A percentile compares a stretch with the other conserved stretches of the same genome.
These are phyloP conservation scores for Lepus timidus DNA, from an alignment of 2,113 vertebrate genomes.

Conservation along the genomic window DNA sequence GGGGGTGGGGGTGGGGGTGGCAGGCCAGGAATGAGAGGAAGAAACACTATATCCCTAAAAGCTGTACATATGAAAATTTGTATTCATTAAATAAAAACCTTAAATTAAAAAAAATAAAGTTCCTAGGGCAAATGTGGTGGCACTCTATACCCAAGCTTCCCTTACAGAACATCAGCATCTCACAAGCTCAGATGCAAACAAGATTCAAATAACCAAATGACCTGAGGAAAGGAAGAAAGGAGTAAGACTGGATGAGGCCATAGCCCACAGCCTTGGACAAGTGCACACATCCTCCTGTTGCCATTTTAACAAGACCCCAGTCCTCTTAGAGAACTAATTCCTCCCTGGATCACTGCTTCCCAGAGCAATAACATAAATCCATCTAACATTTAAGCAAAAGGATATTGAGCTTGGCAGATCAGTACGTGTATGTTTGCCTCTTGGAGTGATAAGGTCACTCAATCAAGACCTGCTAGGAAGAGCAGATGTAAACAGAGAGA, in stretches of 20 bases:
- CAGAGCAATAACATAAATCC: constrained; percentile 87
- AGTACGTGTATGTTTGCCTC: constrained; percentile 83
- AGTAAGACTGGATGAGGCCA: constrained; percentile 45
- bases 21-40: too few relatives aligned
- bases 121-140: not conserved
- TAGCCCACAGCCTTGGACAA: constrained; percentile 40
- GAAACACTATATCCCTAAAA: too few relatives aligned
- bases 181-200: not conserved
- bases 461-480: constrained; percentile 72
- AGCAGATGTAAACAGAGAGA: constrained; percentile 46
- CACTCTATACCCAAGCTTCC: not conserved
- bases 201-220: constrained; percentile 60
- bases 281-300: constrained; percentile 66
- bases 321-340: constrained; percentile 82
- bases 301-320: constrained; percentile 74
- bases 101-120: too few relatives aligned
- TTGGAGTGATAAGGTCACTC: constrained; percentile 86
- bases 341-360: constrained; percentile 83
- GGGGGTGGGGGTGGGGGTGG: too few relatives aligned
- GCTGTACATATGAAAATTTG: too few relatives aligned
- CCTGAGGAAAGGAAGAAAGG: constrained; percentile 19
- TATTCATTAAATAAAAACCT: too few relatives aligned
- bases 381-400: constrained; percentile 88
- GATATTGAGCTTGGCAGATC: constrained; percentile 84
- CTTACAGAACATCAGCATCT: constrained; percentile 48